phyloP scores from a whole-genome alignment of 2,888 invertebrate species.

The Calephelis perditalis region DNA sequence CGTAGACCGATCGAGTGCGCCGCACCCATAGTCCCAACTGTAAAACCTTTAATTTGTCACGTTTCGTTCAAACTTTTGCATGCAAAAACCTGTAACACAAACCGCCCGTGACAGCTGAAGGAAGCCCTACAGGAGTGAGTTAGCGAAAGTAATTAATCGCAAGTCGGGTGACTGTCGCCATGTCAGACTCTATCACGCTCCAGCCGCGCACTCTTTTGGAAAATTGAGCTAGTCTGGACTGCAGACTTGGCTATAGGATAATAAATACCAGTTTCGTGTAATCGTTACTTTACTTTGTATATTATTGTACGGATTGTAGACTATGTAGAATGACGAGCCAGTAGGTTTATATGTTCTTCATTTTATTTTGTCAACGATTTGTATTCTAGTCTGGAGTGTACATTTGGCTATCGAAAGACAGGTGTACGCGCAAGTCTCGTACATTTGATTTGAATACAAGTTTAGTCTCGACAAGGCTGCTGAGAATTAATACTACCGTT shows the following conservation, averaged over 20 bases:
- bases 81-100: constrained; percentile 56
- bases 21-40: constrained; percentile 20
- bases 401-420: no score
- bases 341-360: no score
- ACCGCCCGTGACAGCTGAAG: constrained; percentile 53
- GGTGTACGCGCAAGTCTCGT: no score
- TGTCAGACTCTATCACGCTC: constrained; percentile 65
- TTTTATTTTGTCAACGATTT: no score
- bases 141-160: constrained; percentile 70
- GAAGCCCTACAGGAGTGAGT: constrained; percentile 61
- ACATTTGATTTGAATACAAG: no score
- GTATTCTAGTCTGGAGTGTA: no score
- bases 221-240: constrained; percentile 45
- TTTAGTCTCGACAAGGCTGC: no score
- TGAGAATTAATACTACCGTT: no score
- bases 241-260: constrained; percentile 1
- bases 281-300: no score
- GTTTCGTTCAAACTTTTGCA: constrained; percentile 35
- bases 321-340: no score
- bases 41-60: constrained; percentile 32
- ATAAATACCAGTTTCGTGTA: no score
- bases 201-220: constrained; percentile 54
- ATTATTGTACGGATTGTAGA: no score
- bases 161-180: constrained; percentile 52
- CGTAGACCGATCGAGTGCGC: constrained; percentile 30